Percentiles rank a stretch among this genome's conserved stretches.
Evolutionary conservation across 2,797 vertebrate species (phyloP).

Genomic region (Selene dorsalis): DNA sequence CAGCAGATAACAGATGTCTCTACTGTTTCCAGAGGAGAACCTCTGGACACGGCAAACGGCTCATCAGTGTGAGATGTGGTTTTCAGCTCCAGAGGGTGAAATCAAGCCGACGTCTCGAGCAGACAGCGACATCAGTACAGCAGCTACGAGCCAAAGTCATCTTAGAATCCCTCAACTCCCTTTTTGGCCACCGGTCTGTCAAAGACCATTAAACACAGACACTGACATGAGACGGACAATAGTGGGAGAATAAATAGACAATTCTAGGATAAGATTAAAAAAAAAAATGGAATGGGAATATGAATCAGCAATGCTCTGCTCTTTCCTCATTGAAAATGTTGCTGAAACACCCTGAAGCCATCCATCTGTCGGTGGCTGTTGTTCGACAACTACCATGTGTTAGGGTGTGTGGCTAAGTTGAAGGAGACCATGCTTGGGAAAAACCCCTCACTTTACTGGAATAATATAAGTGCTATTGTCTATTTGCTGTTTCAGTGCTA

Average conservation of each 20-base stretch:
- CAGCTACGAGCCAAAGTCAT: conserved; percentile 63
- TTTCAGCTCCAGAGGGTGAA: conserved; percentile 63
- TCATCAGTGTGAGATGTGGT: conserved; percentile 67
- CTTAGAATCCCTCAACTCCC: conserved; percentile 60
- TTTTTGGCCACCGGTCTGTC: conserved; percentile 46
- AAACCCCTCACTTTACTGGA: not conserved
- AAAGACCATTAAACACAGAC: conserved; percentile 24
- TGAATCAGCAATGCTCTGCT: conserved; percentile 11
- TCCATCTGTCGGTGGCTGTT: conserved; percentile 16
- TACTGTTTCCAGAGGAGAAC: conserved; percentile 62
- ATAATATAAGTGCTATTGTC: conserved; percentile 7
- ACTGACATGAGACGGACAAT: conserved; percentile 30
- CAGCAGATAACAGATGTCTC: conserved; percentile 64
- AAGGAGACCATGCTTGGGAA: not conserved
- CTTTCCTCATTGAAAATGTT: not conserved
- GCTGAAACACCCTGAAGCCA: conserved; percentile 13
- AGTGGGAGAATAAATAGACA: conserved; percentile 14
- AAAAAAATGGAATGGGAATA: conserved; percentile 4
- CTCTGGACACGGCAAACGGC: conserved; percentile 50
- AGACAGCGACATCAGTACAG: conserved; percentile 57
- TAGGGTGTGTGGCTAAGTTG: conserved; percentile 1
- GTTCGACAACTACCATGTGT: conserved; percentile 28
- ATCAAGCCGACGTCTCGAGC: conserved; percentile 66
- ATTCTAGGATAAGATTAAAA: conserved; percentile 2
- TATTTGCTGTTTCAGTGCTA: conserved; percentile 27